Conservation (phyloP, 2,888 invertebrate genomes). For the Nemotelus pantherinus region DNA sequence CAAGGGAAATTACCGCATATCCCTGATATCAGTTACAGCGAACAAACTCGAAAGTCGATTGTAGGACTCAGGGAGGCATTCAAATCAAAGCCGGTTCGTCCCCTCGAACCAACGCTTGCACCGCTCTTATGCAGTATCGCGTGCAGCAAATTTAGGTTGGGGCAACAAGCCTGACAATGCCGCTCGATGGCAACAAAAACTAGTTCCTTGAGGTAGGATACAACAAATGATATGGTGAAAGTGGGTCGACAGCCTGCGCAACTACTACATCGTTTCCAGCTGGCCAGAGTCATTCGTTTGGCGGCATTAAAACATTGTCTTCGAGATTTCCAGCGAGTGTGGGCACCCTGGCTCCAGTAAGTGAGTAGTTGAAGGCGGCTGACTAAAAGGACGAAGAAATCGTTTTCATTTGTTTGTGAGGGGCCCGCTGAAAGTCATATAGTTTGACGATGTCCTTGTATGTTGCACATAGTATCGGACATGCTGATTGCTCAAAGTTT, state of each 20-base stretch:
- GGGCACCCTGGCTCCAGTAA: neutral
- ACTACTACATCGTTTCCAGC: constrained; percentile 35
- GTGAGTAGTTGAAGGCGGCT: constrained; percentile 15
- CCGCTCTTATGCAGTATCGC: neutral
- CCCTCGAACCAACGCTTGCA: neutral
- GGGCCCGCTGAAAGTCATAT: constrained; percentile 44
- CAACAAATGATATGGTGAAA: constrained; percentile 20
- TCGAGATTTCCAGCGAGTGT: neutral
- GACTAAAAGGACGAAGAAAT: constrained; percentile 3
- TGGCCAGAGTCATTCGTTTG: constrained; percentile 1
- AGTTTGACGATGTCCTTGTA: constrained; percentile 43
- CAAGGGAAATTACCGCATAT: constrained; percentile 36
- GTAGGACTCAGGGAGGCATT: constrained; percentile 21
- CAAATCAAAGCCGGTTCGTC: constrained; percentile 28
- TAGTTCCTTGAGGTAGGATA: constrained; percentile 32
- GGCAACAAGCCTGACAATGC: constrained; percentile 29
- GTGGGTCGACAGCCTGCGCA: constrained; percentile 47
- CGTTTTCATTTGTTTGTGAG: constrained; percentile 33
- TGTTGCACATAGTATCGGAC: neutral
- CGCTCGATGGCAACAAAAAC: constrained; percentile 16
- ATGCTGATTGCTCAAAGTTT: too few species aligned
- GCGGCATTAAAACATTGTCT: constrained; percentile 18
- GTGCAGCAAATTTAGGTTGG: constrained; percentile 28
- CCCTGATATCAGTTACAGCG: constrained; percentile 22
- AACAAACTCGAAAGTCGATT: neutral